Base-by-base conservation (phyloP, 2,888 invertebrate species). In the Copidosoma aretas region DNA sequence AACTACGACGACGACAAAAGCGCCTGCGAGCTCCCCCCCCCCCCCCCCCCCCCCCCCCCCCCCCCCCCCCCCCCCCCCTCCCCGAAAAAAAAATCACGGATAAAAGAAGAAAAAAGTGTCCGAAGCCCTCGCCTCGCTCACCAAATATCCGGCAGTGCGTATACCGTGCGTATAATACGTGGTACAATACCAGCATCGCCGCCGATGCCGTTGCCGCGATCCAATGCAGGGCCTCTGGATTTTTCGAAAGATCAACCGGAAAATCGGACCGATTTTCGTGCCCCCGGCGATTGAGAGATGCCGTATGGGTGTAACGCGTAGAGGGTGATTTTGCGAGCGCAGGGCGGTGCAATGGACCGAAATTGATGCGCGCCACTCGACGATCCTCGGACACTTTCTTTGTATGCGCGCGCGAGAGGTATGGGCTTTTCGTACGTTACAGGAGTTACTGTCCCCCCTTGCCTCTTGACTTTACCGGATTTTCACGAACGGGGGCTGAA, bases 71-170 rank as follows among this genome's bases (percentile, higher is more conserved):
- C 51, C 22, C 39, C 19, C 1, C 15, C n/a, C 17, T 10, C 22
- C 17, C 78, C 77, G n/a, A n/a, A n/a, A n/a, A n/a, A n/a, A n/a
- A n/a, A 81, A 79, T 80, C 78, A 79, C 58, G 64, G 60, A 49
- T 60, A 71, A 70, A 70, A 73, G 73, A 57, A 57, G 60, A 67
- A 60, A 49, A 19, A 32, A 32, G n/a, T 60, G 32, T 32, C 25
- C 39, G 39, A 21, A 41, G 25, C 49, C 24, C 59, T 43, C 43
- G 43, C 43, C 17, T 46, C 12, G 12, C 17, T 46, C 43, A 46
- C 52, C 19, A 46, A 17, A 46, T 15, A 46, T 46, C 53, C 54
- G 25, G 52, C 24, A 41, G 57, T 61, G 24, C 52, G 60, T 61
- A 61, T 61, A 58, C 60, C 15, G 58, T 25, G 15, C n/a, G n/a